Evolutionary conservation across 2,888 invertebrate species (phyloP), one percentile per base, ranked within the genome.

Genomic region (Myopa testacea): DNA sequence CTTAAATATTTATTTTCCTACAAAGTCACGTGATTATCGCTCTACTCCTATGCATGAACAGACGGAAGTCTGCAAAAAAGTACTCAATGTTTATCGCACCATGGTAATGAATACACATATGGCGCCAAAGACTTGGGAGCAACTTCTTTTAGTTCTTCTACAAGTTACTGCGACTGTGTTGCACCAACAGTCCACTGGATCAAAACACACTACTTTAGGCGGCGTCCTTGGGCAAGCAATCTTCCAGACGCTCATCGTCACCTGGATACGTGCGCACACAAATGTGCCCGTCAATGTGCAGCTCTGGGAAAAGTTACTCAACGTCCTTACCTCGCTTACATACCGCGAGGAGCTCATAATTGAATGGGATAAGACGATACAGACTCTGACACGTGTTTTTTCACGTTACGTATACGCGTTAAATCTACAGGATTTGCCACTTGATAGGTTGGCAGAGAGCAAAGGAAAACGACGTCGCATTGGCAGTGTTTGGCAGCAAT

Each of bases 291-390:
- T 98, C 79, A 94, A 95, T 77, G 92, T 94, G 7, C 94, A 96
- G 84, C 90, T 98, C 67, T 99, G 98, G 98, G 97, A 98, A 90
- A 94, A 95, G 87, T 97, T 98, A 87, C 93, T 98, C 86, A 92
- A 93, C 79, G 94, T 98, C 12, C 90, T 98, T 26, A 95, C 95
- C 0, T 94, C 96, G 1, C 91, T 98, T 7, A 98, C 98, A 0
- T 95, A 95, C 82, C 98, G 98, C 94, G 97, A 98, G 86, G 98
- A 98, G 87, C 91, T 98, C 14, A 95, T 98, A 80, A 95, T 95
- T 81, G 98, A 98, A 88, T 98, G 98, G 98, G 96, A 96, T 93
- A 97, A 97, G 93, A 97, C 97, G n/a, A 94, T 99, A 93, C 98
- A 98, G 87, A 98, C 98, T 0, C 89, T 99, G 82, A 99, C 98